A percentile compares a stretch with the other conserved stretches of the same genome.
Evolutionary conservation across 2,888 invertebrate genomes (phyloP).

Genomic region (Tuberolachnus salignus): DNA sequence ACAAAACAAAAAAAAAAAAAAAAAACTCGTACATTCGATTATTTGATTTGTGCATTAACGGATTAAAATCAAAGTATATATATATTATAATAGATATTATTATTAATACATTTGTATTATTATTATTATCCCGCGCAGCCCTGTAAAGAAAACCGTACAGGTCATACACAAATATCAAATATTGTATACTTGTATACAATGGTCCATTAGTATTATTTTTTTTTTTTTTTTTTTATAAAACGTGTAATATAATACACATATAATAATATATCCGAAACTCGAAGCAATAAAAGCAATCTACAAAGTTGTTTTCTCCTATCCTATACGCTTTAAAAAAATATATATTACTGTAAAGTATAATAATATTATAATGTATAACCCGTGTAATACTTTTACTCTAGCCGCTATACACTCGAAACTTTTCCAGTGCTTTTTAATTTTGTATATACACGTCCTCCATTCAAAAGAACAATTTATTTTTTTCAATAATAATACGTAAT

Average conservation of each 20-base stretch:
- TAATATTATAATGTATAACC: neutral
- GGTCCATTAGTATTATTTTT: constrained; percentile 20
- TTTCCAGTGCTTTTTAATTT: constrained; percentile 11
- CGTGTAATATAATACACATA: too few relatives aligned
- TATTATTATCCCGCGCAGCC: constrained; percentile 6
- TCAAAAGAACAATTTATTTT: neutral
- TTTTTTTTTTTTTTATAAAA: too few relatives aligned
- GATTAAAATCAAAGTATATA: constrained; percentile 49
- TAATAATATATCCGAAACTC: neutral
- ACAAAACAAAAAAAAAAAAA: constrained; percentile 5
- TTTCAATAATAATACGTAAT: neutral
- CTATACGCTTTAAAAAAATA: neutral
- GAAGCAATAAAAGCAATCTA: constrained; percentile 29
- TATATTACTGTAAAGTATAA: neutral
- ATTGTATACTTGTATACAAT: neutral
- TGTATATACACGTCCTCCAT: neutral
- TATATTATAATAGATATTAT: constrained; percentile 31
- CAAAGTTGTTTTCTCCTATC: constrained; percentile 2
- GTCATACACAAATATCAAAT: neutral
- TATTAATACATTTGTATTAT: constrained; percentile 13
- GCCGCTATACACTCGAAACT: neutral
- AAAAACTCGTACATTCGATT: constrained; percentile 23
- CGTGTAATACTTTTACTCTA: neutral
- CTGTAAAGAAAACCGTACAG: neutral
- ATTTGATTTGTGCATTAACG: constrained; percentile 55